Conservation (phyloP, 23 tunicate genomes). For the Halocynthia aurantium region DNA sequence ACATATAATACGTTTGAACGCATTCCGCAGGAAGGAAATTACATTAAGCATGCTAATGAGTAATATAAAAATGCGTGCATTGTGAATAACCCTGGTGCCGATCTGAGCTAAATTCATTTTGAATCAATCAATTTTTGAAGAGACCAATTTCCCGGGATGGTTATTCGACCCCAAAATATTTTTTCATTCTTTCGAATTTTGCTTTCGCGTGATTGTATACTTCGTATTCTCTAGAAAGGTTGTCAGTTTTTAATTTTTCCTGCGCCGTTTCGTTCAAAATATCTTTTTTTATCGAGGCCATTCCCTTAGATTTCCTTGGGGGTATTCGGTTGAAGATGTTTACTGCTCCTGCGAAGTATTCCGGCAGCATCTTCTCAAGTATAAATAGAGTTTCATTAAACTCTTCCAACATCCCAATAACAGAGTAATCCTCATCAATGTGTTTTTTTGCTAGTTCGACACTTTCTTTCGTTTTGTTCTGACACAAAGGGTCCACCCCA, state of each 20-base stretch:
- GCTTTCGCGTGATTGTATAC: neutral
- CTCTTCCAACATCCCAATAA: slow-evolving; percentile 82
- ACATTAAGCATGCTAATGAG: too few species aligned
- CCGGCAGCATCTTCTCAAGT: slow-evolving; percentile 72
- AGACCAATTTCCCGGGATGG: too few species aligned
- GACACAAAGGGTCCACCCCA: slow-evolving; percentile 59
- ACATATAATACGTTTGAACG: too few species aligned
- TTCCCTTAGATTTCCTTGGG: neutral
- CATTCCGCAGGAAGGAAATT: too few species aligned
- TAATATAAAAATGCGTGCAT: too few species aligned
- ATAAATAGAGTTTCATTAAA: slow-evolving; percentile 66
- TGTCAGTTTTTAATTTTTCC: neutral
- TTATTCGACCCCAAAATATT: neutral
- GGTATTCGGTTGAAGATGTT: too few species aligned
- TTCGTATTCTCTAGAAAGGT: slow-evolving; percentile 6
- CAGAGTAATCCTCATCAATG: slow-evolving; percentile 55
- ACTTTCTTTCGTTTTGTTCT: slow-evolving; percentile 26
- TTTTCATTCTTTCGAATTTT: slow-evolving; percentile 2
- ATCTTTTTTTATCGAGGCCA: slow-evolving; percentile 13
- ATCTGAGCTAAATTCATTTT: too few species aligned
- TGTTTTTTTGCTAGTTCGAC: slow-evolving; percentile 66
- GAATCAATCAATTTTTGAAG: too few species aligned
- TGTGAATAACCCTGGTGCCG: too few species aligned
- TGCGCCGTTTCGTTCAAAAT: slow-evolving; percentile 1
- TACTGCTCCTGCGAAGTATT: slow-evolving; percentile 50